Base-by-base conservation (phyloP, 2,113 vertebrate species). In the Leucosticte australis region DNA sequence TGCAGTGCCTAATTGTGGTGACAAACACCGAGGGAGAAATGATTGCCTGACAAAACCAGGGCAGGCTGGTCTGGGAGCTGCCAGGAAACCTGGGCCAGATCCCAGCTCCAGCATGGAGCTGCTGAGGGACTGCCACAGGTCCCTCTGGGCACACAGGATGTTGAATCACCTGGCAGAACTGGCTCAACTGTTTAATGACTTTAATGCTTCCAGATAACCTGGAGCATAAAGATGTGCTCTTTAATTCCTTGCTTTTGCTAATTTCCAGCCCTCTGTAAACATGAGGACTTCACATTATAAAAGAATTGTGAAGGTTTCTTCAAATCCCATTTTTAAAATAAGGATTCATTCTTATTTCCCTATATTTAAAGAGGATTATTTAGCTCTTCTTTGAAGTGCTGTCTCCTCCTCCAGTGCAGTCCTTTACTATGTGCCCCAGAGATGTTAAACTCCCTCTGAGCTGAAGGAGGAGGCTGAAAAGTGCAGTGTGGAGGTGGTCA, bases 21-120 rank as follows among this genome's bases (percentile, higher is more conserved):
- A 46, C 56, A 84, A 70, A 50, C 56, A 47, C 0, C 0, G 0
- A 27, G 18, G 47, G 24, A 74, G 77, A 59, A 30, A 56, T 3
- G 30, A 63, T 3, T 44, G 8, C 37, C 52, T 42, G 78, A 20
- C 14, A 15, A 44, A 87, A 28, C 16, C 17, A 6, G 64, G 4
- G 39, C 27, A 50, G 47, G 73, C 15, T 15, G 33, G 3, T 15
- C 59, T 68, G 60, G 69, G 30, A 75, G 35, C 35, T 81, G 82
- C n/a, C 47, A 13, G 39, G 74, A 68, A 68, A 41, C 9, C 26
- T 46, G 64, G 37, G n/a, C 42, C 50, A 46, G 13, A 63, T 56
- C 69, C 56, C 55, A 79, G 39, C 46, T 37, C 49, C 3, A 39
- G 92, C 37, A 9, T 47, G 4, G 56, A 74, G 73, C 57, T 69